Evolutionary conservation across 2,888 invertebrate species (phyloP).

Genomic region (Tinea semifulvella): DNA sequence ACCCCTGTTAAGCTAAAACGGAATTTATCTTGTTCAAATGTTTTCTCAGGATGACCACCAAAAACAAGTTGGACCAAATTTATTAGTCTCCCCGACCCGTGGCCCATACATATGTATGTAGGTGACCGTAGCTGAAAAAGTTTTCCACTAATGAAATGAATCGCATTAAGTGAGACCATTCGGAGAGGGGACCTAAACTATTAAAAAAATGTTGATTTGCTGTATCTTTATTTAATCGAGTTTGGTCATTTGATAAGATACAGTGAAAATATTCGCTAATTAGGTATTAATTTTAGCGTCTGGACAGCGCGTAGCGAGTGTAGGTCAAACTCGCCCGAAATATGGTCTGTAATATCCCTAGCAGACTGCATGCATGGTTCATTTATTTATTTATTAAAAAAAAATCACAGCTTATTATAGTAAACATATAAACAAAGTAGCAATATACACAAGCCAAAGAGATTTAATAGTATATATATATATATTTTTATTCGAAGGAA

Average conservation of each 20-base stretch:
- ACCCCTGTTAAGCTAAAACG: constrained; percentile 10
- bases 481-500: too few species aligned
- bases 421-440: too few species aligned
- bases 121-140: constrained; percentile 43
- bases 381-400: too few species aligned
- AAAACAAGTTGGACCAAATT: constrained; percentile 29
- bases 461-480: too few species aligned
- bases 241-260: not conserved
- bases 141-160: constrained; percentile 47
- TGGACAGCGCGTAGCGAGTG: too few species aligned
- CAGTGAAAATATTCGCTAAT: too few species aligned
- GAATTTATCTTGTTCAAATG: constrained; percentile 11
- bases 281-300: too few species aligned
- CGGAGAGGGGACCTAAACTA: constrained; percentile 30
- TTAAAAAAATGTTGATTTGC: constrained; percentile 6
- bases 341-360: too few species aligned
- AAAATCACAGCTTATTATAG: too few species aligned
- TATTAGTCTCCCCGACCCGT: constrained; percentile 30
- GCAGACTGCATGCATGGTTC: too few species aligned
- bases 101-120: constrained; percentile 37
- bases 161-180: constrained; percentile 58
- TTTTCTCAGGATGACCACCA: constrained; percentile 13
- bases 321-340: too few species aligned
- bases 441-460: too few species aligned
- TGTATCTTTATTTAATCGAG: not conserved